Evolutionary conservation across 2,797 vertebrate species (phyloP).

Genomic region (Discoglossus pictus): DNA sequence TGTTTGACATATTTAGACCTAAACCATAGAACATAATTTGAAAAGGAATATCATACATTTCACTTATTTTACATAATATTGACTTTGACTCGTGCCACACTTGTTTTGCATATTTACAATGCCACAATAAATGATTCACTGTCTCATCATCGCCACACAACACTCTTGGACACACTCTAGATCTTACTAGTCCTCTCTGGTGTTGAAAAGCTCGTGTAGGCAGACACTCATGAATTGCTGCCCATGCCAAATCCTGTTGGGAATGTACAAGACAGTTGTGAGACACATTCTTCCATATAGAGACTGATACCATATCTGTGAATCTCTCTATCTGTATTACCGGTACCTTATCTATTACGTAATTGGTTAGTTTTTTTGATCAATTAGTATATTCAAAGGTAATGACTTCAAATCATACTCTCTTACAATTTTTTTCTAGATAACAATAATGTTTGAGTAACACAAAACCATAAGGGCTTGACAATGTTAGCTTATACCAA

Average conservation of each 20-base stretch:
- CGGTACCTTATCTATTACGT: no score
- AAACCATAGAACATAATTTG: not conserved
- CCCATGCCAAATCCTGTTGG: not conserved
- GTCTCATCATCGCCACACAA: not conserved
- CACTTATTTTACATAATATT: not conserved
- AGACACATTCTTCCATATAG: not conserved
- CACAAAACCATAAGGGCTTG: no score
- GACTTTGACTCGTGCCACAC: not conserved
- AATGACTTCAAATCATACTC: not conserved
- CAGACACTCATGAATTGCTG: not conserved
- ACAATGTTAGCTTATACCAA: no score
- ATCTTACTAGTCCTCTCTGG: not conserved
- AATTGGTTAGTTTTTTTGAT: no score
- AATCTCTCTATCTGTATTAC: no score
- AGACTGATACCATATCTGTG: not conserved
- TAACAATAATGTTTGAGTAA: no score
- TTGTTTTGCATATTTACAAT: not conserved
- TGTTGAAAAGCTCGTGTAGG: not conserved
- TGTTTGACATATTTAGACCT: not conserved
- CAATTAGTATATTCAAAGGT: no score
- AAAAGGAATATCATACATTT: rapidly evolving
- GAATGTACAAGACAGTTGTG: not conserved
- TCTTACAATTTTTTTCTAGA: not conserved
- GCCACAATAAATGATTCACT: not conserved
- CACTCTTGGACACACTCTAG: not conserved